These are phyloP conservation scores for Stegodyphus mimosarum DNA, from an alignment of 1,140 invertebrate species.

Conservation along the genomic window DNA sequence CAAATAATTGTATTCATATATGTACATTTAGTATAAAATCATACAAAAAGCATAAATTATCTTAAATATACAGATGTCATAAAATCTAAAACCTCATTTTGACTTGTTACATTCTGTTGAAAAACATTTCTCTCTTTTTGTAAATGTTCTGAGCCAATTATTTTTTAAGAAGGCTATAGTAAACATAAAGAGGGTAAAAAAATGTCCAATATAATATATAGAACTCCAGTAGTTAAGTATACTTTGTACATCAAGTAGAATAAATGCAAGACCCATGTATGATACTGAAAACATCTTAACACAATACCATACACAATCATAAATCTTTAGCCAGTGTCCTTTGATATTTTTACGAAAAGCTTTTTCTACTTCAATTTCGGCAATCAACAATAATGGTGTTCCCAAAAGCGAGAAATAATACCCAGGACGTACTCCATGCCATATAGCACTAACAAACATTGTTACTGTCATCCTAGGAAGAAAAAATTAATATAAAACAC, in stretches of 20 bases:
- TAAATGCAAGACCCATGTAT: constrained; percentile 51
- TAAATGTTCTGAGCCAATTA: constrained; percentile 5
- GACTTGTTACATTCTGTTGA: constrained; percentile 18
- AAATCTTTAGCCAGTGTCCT: constrained; percentile 6
- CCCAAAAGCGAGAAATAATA: constrained; percentile 49
- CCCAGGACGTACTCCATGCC: constrained; percentile 46
- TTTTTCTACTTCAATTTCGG: constrained; percentile 52
- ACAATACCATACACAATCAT: constrained; percentile 48
- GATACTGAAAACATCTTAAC: constrained; percentile 48
- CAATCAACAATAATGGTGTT: constrained; percentile 41
- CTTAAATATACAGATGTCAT: background rate
- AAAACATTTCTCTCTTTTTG: constrained; percentile 32
- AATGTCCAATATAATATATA: constrained; percentile 47
- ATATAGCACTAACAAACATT: constrained; percentile 57
- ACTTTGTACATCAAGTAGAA: constrained; percentile 38
- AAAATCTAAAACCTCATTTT: background rate
- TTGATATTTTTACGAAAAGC: constrained; percentile 42
- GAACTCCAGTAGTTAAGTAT: constrained; percentile 53
- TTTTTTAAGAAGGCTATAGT: constrained; percentile 45
- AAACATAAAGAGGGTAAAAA: constrained; percentile 42
- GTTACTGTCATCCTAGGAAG: constrained; percentile 35
- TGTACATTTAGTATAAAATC: background rate
- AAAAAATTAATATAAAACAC: background rate
- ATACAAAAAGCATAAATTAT: background rate
- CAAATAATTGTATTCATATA: background rate